Conservation (phyloP, 2,888 invertebrate genomes). For the Cosmorhoe ocellata region DNA sequence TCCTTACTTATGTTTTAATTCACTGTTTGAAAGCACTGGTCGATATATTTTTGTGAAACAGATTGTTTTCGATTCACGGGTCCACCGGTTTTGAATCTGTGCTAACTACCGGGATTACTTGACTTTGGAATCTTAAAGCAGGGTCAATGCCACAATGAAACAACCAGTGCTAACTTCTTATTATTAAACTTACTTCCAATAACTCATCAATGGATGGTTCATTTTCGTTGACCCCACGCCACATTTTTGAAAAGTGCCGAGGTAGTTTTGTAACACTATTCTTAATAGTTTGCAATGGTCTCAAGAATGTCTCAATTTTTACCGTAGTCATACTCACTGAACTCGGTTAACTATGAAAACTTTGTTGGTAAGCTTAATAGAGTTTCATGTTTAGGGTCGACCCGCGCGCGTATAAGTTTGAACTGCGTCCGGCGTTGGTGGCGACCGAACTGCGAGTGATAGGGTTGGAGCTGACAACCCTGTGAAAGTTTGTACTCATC, state of each 20-base stretch:
- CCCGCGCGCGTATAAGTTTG: slow-evolving; percentile 9
- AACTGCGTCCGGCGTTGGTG: slow-evolving; percentile 10
- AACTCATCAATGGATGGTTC: slow-evolving; percentile 58
- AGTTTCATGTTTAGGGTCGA: slow-evolving; percentile 1
- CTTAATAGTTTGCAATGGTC: slow-evolving; percentile 53
- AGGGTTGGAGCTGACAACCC: slow-evolving; percentile 6
- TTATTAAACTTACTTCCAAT: slow-evolving; percentile 54
- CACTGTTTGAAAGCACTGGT: too few species aligned
- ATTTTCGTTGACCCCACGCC: slow-evolving; percentile 51
- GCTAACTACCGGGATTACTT: too few species aligned
- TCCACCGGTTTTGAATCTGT: too few species aligned
- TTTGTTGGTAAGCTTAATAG: slow-evolving; percentile 2
- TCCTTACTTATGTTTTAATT: too few species aligned
- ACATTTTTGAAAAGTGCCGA: slow-evolving; percentile 66
- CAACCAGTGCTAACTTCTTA: background rate
- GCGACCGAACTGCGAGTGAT: slow-evolving; percentile 15
- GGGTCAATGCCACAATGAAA: too few species aligned
- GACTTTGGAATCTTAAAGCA: too few species aligned
- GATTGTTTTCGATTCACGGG: too few species aligned
- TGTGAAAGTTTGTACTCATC: background rate
- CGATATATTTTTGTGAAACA: too few species aligned
- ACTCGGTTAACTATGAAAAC: slow-evolving; percentile 2
- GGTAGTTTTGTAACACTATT: slow-evolving; percentile 62
- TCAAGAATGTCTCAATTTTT: slow-evolving; percentile 6
- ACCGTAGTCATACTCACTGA: slow-evolving; percentile 6